phyloP scores from a whole-genome alignment of 2,888 invertebrate species.

The Emmelina monodactyla region DNA sequence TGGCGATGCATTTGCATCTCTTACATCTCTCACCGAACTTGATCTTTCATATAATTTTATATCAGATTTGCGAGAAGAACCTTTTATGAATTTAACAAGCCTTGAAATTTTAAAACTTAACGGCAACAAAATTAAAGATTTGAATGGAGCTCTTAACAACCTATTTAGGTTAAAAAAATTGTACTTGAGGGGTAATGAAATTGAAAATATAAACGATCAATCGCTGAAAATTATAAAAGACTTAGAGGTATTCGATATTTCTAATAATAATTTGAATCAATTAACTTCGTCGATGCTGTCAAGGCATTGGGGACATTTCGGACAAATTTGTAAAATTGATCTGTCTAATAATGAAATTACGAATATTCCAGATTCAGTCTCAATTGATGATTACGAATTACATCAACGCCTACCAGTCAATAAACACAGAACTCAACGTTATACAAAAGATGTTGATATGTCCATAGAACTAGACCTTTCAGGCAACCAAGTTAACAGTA shows the following conservation, averaged over 20 bases:
- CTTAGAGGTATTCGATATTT: conserved; percentile 47
- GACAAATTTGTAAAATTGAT: conserved; percentile 35
- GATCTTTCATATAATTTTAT: conserved; percentile 24
- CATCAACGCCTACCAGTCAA: conserved; percentile 17
- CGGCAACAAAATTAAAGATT: conserved; percentile 38
- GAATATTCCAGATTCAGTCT: conserved; percentile 33
- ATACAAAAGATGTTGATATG: conserved; percentile 19
- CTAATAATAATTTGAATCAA: conserved; percentile 33
- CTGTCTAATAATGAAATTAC: conserved; percentile 38
- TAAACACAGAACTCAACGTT: conserved; percentile 13
- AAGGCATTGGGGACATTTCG: conserved; percentile 45
- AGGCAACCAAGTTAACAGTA: conserved; percentile 31
- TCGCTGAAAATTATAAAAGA: conserved; percentile 35
- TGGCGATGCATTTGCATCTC: conserved; percentile 22
- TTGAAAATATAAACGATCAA: neutral
- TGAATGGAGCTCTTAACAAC: conserved; percentile 46
- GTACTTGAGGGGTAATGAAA: neutral
- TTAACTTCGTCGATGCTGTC: conserved; percentile 34
- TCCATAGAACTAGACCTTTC: conserved; percentile 44
- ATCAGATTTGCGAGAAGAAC: conserved; percentile 33
- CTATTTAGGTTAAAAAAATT: conserved; percentile 24
- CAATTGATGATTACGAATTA: conserved; percentile 16
- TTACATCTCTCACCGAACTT: conserved; percentile 18
- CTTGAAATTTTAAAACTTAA: conserved; percentile 33
- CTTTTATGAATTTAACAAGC: conserved; percentile 37